Base-by-base conservation (phyloP, 2,888 invertebrate species). In the Nomada ferruginata region DNA sequence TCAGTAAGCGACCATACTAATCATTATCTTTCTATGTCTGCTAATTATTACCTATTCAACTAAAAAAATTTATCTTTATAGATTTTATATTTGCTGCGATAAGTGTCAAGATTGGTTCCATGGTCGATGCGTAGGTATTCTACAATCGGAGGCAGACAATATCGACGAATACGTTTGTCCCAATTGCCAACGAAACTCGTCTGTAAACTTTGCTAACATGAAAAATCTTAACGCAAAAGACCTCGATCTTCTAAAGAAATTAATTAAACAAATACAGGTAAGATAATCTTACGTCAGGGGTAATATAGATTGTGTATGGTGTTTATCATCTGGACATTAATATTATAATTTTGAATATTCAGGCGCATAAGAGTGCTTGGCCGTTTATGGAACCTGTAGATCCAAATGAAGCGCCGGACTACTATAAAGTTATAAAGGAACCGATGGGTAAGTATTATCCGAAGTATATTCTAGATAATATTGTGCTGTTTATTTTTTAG, bases 91-190 rank as follows among this genome's bases (percentile, higher is more conserved):
- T 91, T 99, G 99, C 93, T 99, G 99, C 94, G 99, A 99, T 94
- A 96, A 97, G 85, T 99, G 99, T 94, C 98, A 99, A 94, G 99
- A 98, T 94, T 99, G 99, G 99, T 99, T 99, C 95, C 99, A 99
- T 94, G 99, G 99, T 10, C 96, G 98, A 77, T 99, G 99, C 94
- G 99, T 99, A 61, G 99, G 99, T 55, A 98, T 98, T 91, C 94
- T 98, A 68, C 98, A 98, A 92, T 97, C 97, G 3, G 98, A 98
- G 93, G 99, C 98, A 29, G 98, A 98, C 92, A 97, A 97, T 89
- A 98, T 99, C 88, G 99, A 98, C 91, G 98, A 98, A 90, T 99
- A 99, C 92, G 96, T 98, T 87, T 99, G 99, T 95, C 99, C 99
- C 0, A 97, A 97, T 93, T 99, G 99, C 94, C 97, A 98, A 93